Conservation (phyloP, 2,888 invertebrate species). For the Mylabris sibirica region DNA sequence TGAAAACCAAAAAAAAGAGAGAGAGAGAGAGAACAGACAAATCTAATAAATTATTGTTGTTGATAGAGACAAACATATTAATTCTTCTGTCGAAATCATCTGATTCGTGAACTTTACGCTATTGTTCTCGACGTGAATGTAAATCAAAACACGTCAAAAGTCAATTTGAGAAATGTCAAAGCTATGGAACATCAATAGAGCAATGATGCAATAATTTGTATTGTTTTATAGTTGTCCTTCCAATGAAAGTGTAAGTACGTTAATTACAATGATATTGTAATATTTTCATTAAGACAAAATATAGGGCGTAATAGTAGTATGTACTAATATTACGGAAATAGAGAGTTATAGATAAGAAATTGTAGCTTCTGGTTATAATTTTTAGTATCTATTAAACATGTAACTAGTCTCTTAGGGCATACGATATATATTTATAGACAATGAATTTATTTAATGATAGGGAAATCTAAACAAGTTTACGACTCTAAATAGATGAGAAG, state of each 20-base stretch:
- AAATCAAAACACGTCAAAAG: slow-evolving; percentile 47
- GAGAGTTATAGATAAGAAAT: background rate
- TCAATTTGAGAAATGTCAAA: slow-evolving; percentile 48
- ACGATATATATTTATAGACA: slow-evolving; percentile 11
- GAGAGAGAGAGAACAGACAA: too few species aligned
- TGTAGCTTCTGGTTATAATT: slow-evolving; percentile 5
- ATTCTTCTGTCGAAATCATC: background rate
- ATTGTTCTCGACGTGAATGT: slow-evolving; percentile 45
- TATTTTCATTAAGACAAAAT: background rate
- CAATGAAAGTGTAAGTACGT: background rate
- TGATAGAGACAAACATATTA: background rate
- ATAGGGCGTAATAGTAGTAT: background rate
- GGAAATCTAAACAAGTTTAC: slow-evolving; percentile 19
- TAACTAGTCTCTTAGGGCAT: slow-evolving; percentile 4
- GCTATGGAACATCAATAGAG: slow-evolving; percentile 34
- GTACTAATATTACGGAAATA: background rate
- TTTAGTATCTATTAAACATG: background rate
- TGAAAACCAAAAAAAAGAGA: background rate
- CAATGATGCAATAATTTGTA: slow-evolving; percentile 41
- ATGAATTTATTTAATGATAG: slow-evolving; percentile 18
- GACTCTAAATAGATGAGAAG: slow-evolving; percentile 17
- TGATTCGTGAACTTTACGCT: slow-evolving; percentile 24
- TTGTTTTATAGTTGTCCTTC: background rate
- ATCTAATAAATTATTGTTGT: background rate
- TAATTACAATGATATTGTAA: background rate